Conservation (phyloP, 2,888 invertebrate genomes). For the Cephalotes varians region DNA sequence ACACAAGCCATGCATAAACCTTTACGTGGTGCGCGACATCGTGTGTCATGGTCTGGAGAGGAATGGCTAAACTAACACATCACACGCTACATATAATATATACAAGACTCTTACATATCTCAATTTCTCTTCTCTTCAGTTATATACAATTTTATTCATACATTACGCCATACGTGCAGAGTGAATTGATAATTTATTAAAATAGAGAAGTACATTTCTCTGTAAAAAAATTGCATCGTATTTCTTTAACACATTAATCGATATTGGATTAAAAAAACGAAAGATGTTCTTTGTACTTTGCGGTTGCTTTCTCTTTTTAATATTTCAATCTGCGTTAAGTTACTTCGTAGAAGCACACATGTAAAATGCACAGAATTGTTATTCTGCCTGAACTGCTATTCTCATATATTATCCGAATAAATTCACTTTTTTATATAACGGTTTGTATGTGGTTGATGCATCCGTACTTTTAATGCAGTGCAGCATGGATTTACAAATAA, state of each 20-base stretch:
- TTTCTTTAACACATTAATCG: conserved; percentile 49
- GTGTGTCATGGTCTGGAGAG: conserved; percentile 27
- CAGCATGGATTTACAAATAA: conserved; percentile 81
- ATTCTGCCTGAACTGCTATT: conserved; percentile 41
- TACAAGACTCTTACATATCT: conserved; percentile 62
- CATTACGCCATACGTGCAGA: conserved; percentile 34
- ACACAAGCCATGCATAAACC: conserved; percentile 42
- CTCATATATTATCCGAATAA: conserved; percentile 4
- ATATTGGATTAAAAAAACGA: conserved; percentile 53
- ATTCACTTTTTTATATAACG: conserved; percentile 48
- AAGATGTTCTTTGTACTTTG: conserved; percentile 68
- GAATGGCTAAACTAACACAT: conserved; percentile 59
- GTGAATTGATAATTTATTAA: conserved; percentile 67
- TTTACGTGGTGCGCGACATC: not conserved
- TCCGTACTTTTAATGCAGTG: conserved; percentile 65
- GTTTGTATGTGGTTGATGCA: conserved; percentile 69
- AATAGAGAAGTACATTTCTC: conserved; percentile 56
- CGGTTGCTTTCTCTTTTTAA: conserved; percentile 50
- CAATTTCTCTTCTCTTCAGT: conserved; percentile 41
- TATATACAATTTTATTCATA: conserved; percentile 61
- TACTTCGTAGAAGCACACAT: conserved; percentile 43
- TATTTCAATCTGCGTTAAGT: conserved; percentile 62
- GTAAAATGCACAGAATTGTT: conserved; percentile 60
- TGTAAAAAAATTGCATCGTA: conserved; percentile 41
- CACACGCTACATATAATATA: conserved; percentile 69